These are phyloP conservation scores for Falco biarmicus DNA, from an alignment of 2,797 vertebrate genomes.

Conservation along the genomic window DNA sequence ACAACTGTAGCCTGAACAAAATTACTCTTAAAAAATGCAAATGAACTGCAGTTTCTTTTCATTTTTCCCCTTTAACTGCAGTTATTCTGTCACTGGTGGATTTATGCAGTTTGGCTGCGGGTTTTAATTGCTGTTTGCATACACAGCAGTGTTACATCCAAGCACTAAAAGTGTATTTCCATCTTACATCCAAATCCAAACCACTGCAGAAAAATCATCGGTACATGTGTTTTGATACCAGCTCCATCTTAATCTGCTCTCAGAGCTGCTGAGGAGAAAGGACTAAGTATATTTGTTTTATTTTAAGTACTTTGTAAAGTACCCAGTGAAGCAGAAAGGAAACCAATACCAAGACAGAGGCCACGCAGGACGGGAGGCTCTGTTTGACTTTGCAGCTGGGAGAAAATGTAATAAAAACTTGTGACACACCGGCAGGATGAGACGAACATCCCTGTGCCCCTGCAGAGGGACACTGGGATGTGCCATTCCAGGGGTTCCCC, in stretches of 20 bases:
- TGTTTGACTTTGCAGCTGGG: neutral
- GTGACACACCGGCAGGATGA: neutral
- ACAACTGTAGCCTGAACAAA: neutral
- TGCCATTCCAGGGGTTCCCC: rapidly evolving
- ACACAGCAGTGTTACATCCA: neutral
- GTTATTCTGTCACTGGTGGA: slow-evolving; percentile 13
- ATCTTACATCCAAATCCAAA: neutral
- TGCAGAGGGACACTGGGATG: rapidly evolving
- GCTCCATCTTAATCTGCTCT: neutral
- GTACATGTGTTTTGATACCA: neutral
- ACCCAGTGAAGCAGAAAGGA: neutral
- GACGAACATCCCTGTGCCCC: rapidly evolving
- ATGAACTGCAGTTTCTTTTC: slow-evolving; percentile 29
- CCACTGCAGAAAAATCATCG: neutral
- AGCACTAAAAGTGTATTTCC: neutral
- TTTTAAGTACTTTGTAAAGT: neutral
- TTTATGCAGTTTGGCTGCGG: slow-evolving; percentile 26
- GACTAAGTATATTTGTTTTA: neutral
- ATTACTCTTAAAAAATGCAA: slow-evolving; percentile 44
- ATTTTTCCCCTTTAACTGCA: neutral
- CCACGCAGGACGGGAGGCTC: rapidly evolving
- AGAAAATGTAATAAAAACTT: neutral
- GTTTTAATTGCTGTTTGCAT: slow-evolving; percentile 57
- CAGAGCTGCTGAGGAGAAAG: neutral
- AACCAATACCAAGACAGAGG: neutral